phyloP scores from a whole-genome alignment of 2,797 vertebrate genomes.

The Lepus oiostolus region DNA sequence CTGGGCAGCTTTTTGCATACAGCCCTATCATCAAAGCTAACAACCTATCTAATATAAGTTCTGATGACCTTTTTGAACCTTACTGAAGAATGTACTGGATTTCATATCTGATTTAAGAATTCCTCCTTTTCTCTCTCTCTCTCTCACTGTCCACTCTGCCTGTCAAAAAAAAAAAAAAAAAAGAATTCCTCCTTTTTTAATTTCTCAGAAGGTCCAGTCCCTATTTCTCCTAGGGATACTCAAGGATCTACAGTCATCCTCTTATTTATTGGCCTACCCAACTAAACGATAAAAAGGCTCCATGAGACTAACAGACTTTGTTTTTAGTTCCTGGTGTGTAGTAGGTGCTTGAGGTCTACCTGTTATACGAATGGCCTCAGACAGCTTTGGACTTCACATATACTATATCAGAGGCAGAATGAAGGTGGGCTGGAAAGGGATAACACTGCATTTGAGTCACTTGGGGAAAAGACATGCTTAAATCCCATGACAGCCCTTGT shows the following conservation, averaged over 20 bases:
- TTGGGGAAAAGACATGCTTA: neutral
- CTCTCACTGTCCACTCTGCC: no score
- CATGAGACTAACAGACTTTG: neutral
- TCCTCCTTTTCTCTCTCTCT: neutral
- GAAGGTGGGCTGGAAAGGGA: neutral
- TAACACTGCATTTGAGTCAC: constrained; percentile 2
- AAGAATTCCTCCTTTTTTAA: neutral
- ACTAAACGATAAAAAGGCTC: neutral
- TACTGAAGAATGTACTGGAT: constrained; percentile 8
- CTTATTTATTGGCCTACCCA: constrained; percentile 40
- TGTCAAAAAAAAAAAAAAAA: no score
- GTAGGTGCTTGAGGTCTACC: neutral
- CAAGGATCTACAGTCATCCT: constrained; percentile 10
- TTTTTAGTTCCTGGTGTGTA: neutral
- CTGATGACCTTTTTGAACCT: neutral
- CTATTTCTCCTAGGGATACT: constrained; percentile 31
- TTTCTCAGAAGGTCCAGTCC: constrained; percentile 30
- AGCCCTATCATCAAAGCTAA: neutral
- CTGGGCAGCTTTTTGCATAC: neutral
- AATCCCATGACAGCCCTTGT: neutral
- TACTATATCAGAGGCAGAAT: neutral
- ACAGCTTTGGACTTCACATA: neutral
- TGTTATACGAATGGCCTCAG: neutral
- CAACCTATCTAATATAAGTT: constrained; percentile 29
- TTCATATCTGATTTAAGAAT: constrained; percentile 40